Percentiles rank a stretch among this genome's conserved stretches.
Evolutionary conservation across 1,140 invertebrate genomes (phyloP).

Genomic region (Drosophila elegans): DNA sequence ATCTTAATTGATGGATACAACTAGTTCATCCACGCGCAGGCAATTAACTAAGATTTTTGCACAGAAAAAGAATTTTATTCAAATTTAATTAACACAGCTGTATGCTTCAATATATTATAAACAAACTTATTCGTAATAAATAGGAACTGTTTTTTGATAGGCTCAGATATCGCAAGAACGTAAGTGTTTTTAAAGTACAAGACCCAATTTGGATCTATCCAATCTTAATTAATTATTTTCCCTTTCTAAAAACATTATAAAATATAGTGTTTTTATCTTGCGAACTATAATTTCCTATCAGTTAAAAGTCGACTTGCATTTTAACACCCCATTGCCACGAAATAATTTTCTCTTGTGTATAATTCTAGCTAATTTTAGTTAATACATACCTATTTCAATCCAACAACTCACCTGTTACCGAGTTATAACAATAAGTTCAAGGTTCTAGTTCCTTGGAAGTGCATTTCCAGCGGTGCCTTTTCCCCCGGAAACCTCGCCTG

Average conservation of each 20-base stretch:
- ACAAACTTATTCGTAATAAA: too few species aligned
- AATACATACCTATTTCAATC: slow-evolving; percentile 1
- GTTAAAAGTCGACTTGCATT: too few species aligned
- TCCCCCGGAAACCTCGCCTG: slow-evolving; percentile 39
- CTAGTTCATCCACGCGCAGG: slow-evolving; percentile 9
- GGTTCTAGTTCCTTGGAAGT: slow-evolving; percentile 43
- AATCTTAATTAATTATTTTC: too few species aligned
- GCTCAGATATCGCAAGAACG: too few species aligned
- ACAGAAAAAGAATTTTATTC: slow-evolving; percentile 3
- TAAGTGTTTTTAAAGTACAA: too few species aligned
- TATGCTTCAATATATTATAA: too few species aligned
- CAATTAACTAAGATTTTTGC: slow-evolving; percentile 7
- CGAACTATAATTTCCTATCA: too few species aligned
- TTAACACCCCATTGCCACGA: not conserved
- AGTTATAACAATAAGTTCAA: slow-evolving; percentile 15
- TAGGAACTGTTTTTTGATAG: too few species aligned
- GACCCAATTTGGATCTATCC: too few species aligned
- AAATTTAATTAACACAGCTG: not conserved
- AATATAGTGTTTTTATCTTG: too few species aligned
- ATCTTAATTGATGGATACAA: slow-evolving; percentile 7
- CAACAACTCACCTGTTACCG: slow-evolving; percentile 1
- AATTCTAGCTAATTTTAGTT: slow-evolving; percentile 2
- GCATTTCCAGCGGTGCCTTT: slow-evolving; percentile 28
- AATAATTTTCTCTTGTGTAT: slow-evolving; percentile 9
- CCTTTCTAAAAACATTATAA: too few species aligned